Evolutionary conservation across 2,888 invertebrate genomes (phyloP), one percentile per base, ranked within the genome.

Genomic region (Frankliniella fusca): DNA sequence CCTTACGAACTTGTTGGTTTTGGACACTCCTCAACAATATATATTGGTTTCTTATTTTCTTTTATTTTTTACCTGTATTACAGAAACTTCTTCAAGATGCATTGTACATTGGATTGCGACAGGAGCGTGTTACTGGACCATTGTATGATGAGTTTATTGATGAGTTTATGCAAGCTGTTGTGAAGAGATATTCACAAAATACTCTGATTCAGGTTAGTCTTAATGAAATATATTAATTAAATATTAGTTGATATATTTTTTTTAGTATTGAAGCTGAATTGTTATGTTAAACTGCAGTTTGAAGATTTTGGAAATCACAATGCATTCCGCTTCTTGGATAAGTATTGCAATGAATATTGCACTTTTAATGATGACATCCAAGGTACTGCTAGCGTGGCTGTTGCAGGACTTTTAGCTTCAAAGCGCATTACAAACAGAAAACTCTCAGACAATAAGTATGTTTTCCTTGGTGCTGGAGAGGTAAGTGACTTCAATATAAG

Each of bases 311-410:
- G 96, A 76, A 96, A 98, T 86, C 92, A 94, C 86, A 99, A 99
- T 90, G 99, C 99, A n/a, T 98, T 97, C 89, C 92, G 95, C 80
- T 93, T 98, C 84, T 90, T 99, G 83, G 94, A 95, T 86, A 97
- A 95, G 88, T 99, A 98, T 89, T 92, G 97, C 83, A 90, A 94
- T 86, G 92, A 92, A 85, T 99, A 97, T 88, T 99, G 99, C 89
- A 98, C 98, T 38, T 99, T 99, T 89, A 99, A 99, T 89, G 99
- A 99, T 87, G 99, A 99, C 87, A 99, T 99, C 87, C 98, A 99
- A 89, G 97, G 98, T 85, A 97, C 98, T 0, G 99, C 99, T 3
- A 93, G 96, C 49, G 99, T 99, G 0, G 97, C 97, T 12, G 95
- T 98, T 3, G 97, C 97, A 10, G 99, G 99, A 0, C 89, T 99